Percentiles rank a stretch among this genome's conserved stretches.
Conservation (phyloP, 2,113 vertebrate species). For the Leptosomus discolor region DNA sequence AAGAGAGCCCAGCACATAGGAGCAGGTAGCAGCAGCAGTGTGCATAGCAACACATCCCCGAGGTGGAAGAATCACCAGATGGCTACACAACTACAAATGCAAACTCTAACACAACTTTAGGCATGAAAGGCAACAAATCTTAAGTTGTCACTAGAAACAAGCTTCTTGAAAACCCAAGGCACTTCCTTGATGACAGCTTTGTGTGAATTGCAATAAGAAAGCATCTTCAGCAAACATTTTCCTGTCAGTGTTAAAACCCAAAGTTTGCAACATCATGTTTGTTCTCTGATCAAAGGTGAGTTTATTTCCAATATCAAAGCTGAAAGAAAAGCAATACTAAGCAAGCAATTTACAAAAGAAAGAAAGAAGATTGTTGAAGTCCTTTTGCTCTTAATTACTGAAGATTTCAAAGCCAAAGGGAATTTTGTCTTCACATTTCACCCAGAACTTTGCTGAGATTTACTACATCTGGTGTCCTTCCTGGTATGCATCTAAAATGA, state of each 20-base stretch:
- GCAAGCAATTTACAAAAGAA: not conserved
- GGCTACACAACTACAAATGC: accelerated
- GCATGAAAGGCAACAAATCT: not conserved
- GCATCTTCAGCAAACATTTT: not conserved
- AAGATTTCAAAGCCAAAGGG: not conserved
- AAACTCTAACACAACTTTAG: not conserved
- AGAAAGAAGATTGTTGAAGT: not conserved
- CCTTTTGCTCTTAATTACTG: not conserved
- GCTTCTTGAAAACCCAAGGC: not conserved
- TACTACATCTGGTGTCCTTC: not conserved
- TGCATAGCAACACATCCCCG: accelerated
- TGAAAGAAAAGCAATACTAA: not conserved
- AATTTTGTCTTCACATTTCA: not conserved
- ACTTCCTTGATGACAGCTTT: not conserved
- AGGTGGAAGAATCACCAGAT: accelerated
- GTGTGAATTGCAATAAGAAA: not conserved
- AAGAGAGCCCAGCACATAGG: not conserved
- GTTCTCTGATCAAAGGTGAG: not conserved
- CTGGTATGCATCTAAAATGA: not conserved
- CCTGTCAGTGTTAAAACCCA: not conserved
- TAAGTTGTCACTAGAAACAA: not conserved
- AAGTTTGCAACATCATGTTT: not conserved
- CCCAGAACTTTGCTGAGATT: not conserved
- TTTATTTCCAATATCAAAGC: not conserved
- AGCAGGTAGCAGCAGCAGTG: accelerated